A percentile compares a stretch with the other conserved stretches of the same genome.
Evolutionary conservation across 1,140 invertebrate species (phyloP).

Genomic region (Philaenus spumarius): DNA sequence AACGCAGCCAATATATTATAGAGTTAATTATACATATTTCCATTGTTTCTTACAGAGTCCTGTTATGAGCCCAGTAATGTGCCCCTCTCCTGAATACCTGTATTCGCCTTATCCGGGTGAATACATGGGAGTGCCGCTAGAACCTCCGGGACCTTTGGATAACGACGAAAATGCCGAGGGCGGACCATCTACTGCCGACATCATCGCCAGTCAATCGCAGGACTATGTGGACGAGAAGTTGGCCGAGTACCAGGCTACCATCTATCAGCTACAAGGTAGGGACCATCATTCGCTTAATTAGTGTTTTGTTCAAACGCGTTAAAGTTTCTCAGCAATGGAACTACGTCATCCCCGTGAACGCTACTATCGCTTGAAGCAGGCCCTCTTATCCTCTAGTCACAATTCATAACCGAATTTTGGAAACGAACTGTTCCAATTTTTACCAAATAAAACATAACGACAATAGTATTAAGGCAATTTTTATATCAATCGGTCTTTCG

Average conservation of each 20-base stretch:
- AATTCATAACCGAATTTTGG: no score
- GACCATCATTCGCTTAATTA: no score
- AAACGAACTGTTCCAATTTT: no score
- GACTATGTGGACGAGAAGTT: slow-evolving; percentile 91
- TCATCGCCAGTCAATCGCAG: slow-evolving; percentile 87
- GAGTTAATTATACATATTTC: not conserved
- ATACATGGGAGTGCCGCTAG: slow-evolving; percentile 55
- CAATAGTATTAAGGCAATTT: no score
- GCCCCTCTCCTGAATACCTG: slow-evolving; percentile 53
- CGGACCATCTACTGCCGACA: slow-evolving; percentile 79
- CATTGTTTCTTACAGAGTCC: slow-evolving; percentile 37
- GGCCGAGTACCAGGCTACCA: slow-evolving; percentile 87
- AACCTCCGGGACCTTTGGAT: slow-evolving; percentile 50
- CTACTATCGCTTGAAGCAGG: no score
- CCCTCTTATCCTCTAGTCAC: no score
- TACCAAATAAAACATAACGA: no score
- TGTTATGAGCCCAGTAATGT: slow-evolving; percentile 46
- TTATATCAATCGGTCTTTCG: no score
- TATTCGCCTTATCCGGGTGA: slow-evolving; percentile 53
- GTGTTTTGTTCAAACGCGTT: no score
- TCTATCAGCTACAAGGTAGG: slow-evolving; percentile 82
- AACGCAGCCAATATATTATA: slow-evolving; percentile 25
- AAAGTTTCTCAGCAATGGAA: no score
- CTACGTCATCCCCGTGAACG: no score
- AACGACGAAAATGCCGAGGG: slow-evolving; percentile 39